These are phyloP conservation scores for Chaenodraco wilsoni DNA, from an alignment of 2,797 vertebrate species.

Conservation along the genomic window DNA sequence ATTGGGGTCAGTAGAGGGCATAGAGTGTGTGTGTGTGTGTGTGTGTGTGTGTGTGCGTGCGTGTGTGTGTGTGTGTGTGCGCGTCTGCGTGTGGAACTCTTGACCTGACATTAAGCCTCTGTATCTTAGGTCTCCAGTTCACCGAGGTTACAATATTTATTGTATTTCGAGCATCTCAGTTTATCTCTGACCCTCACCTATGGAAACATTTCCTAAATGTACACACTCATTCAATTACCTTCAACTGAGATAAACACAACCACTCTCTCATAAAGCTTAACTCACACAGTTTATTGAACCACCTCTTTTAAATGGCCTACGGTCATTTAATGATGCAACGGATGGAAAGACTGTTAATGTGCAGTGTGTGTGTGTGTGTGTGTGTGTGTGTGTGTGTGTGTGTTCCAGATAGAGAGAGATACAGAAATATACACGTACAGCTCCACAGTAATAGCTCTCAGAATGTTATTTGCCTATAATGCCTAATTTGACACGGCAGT, in stretches of 20 bases:
- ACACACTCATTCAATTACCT: constrained; percentile 11
- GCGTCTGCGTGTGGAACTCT: constrained; percentile 32
- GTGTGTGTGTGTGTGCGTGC: constrained; percentile 6
- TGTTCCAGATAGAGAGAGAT: background rate
- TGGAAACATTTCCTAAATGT: constrained; percentile 2
- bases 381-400: background rate
- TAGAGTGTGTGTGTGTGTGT: constrained; percentile 11
- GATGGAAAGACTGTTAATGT: constrained; percentile 57
- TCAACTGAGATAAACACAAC: constrained; percentile 34
- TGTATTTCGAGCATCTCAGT: constrained; percentile 34
- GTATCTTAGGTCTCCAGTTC: constrained; percentile 29
- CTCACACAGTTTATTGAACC: constrained; percentile 43
- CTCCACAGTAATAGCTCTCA: constrained; percentile 21
- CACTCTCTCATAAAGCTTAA: constrained; percentile 12
- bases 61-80: background rate
- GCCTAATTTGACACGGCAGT: constrained; percentile 14
- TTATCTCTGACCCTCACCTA: constrained; percentile 20
- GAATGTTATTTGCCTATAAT: constrained; percentile 22
- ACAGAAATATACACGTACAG: constrained; percentile 22
- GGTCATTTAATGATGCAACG: constrained; percentile 70
- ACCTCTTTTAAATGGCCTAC: constrained; percentile 43
- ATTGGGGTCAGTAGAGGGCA: constrained; percentile 72
- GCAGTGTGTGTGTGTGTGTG: constrained; percentile 15
- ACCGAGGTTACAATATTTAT: constrained; percentile 40
- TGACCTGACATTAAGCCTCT: constrained; percentile 54